A percentile compares a stretch with the other conserved stretches of the same genome.
These are phyloP conservation scores for Leucosticte australis DNA, from an alignment of 2,113 vertebrate species.

Conservation along the genomic window DNA sequence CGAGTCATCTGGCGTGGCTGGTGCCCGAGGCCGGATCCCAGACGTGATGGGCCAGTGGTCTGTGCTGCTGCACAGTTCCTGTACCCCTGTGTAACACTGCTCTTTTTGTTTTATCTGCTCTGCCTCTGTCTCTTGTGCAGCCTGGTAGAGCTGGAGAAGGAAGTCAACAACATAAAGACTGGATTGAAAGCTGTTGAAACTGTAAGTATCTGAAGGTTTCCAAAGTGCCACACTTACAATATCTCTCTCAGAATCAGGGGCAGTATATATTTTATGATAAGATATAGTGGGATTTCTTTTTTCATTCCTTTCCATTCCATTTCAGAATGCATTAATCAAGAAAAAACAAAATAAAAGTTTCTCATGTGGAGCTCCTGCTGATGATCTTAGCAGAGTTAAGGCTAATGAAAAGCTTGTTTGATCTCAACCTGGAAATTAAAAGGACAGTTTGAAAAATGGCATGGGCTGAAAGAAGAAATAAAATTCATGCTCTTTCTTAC, in stretches of 20 bases:
- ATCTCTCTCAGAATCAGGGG: conserved; percentile 9
- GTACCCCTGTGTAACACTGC: conserved; percentile 47
- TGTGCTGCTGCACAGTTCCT: conserved; percentile 27
- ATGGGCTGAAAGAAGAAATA: not conserved
- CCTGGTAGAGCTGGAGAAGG: conserved; percentile 92
- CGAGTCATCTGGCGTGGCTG: not conserved
- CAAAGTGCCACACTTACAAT: not conserved
- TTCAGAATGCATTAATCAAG: conserved; percentile 29
- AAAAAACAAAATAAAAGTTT: conserved; percentile 37
- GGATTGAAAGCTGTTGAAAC: conserved; percentile 90
- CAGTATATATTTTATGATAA: conserved; percentile 37
- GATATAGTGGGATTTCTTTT: conserved; percentile 45
- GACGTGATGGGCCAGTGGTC: not conserved
- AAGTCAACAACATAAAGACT: conserved; percentile 86
- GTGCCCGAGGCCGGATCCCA: conserved; percentile 32
- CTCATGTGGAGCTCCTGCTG: conserved; percentile 30
- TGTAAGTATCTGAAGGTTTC: conserved; percentile 78
- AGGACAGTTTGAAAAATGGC: conserved; percentile 29
- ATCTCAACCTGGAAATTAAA: conserved; percentile 17
- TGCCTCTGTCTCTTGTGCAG: conserved; percentile 65
- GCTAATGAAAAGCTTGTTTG: conserved; percentile 48
- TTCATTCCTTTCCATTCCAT: not conserved
- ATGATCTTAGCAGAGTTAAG: conserved; percentile 54
- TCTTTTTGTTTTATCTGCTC: conserved; percentile 55
- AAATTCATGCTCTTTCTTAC: not conserved